These are phyloP conservation scores for Colistium nudipinnis DNA, from an alignment of 2,113 vertebrate species.

Conservation along the genomic window DNA sequence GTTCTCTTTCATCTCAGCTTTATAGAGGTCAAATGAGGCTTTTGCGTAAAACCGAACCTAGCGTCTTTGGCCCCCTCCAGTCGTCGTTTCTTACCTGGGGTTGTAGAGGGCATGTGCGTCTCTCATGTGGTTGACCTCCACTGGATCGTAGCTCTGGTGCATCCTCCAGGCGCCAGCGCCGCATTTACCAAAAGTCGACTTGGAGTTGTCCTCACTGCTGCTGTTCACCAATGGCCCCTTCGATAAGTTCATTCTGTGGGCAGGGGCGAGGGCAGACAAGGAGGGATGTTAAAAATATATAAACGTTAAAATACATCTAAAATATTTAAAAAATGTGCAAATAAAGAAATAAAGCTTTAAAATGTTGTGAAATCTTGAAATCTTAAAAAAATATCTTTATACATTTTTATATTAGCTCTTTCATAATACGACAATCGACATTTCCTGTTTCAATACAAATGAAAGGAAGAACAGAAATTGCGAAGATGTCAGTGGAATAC, in stretches of 20 bases:
- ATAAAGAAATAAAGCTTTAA: not conserved
- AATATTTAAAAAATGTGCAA: constrained; percentile 12
- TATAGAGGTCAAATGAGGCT: constrained; percentile 48
- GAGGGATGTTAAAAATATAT: constrained; percentile 43
- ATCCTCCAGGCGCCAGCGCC: constrained; percentile 85
- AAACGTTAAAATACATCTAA: constrained; percentile 38
- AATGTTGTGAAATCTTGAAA: no score
- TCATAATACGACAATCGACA: not conserved
- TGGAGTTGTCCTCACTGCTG: constrained; percentile 83
- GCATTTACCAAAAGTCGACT: constrained; percentile 81
- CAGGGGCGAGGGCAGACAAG: constrained; percentile 50
- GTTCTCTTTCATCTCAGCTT: constrained; percentile 37
- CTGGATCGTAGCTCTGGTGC: constrained; percentile 84
- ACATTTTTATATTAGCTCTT: no score
- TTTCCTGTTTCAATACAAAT: not conserved
- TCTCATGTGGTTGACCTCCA: constrained; percentile 84
- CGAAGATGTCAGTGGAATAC: not conserved
- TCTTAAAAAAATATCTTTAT: no score
- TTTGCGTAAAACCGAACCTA: constrained; percentile 41
- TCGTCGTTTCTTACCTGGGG: constrained; percentile 70
- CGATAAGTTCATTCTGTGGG: constrained; percentile 86
- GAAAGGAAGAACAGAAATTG: not conserved
- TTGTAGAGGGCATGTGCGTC: constrained; percentile 86
- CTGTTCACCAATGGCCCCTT: constrained; percentile 86
- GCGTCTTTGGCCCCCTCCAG: not conserved